Evolutionary conservation across 2,888 invertebrate species (phyloP), one percentile per base, ranked within the genome.

Genomic region (Cremastinae sp.): DNA sequence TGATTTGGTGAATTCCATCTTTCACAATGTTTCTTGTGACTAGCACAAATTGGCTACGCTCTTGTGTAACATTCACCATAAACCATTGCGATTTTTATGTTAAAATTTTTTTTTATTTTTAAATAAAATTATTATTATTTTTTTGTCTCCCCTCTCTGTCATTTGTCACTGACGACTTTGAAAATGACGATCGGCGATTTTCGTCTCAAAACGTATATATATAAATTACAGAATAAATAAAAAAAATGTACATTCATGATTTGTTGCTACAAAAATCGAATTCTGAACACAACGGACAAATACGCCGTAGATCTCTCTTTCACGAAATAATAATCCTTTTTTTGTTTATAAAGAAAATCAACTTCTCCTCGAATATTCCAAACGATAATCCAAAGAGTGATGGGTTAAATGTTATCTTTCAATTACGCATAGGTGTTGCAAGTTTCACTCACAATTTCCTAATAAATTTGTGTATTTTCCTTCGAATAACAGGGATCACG

Each of bases 41-140:
- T 84, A 84, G 84, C 78, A 77, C 81, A 80, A 83, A 83, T 78
- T 83, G 84, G 82, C 81, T 84, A 81, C 78, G 66, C 66, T 78
- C 61, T 66, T 62, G 66, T 72, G 73, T 74, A 55, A 73, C 70
- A 69, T 70, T 58, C 70, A 69, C 59, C 59, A 56, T 74, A 61
- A 22, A 53, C 45, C 53, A 45, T 49, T 43, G 59, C n/a, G 18
- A 47, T 49, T 62, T 35, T 51, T 62, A 49, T 71, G 47, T 65
- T 49, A 55, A 59, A 9, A 45, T 18, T 35, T 49, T 49, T n/a
- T 16, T 28, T 35, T 28, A 8, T 51, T 28, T 18, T 2, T 56
- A 65, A 64, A 76, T n/a, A n/a, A n/a, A n/a, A n/a, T n/a, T n/a
- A n/a, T n/a, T n/a, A n/a, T n/a, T n/a, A n/a, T n/a, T n/a, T n/a